Base-by-base conservation (phyloP, 2,113 vertebrate genomes). In the Poeciliopsis turrubarensis region DNA sequence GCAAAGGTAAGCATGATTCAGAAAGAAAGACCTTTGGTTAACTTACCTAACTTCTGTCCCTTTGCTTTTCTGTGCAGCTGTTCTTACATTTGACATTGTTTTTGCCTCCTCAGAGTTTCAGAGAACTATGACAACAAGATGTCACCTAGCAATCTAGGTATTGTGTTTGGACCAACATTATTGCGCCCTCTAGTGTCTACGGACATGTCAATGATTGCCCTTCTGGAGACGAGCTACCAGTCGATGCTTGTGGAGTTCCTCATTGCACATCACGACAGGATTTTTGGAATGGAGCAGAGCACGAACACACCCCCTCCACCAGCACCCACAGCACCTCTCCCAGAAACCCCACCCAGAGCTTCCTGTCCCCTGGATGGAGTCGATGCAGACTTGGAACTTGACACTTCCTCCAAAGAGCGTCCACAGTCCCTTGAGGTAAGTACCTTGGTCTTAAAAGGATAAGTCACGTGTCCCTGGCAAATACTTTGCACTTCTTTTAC, bases 111-210 rank as follows among this genome's bases (percentile, higher is more conserved):
- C 84, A 99, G 97, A 92, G 96, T 98, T 77, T 95, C 97, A 11
- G 91, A 94, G 80, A 93, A 90, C 64, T 88, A 79, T 0, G 95
- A 98, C 78, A 99, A 99, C 93, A 97, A 96, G 91, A 99, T 99
- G 97, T 96, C 95, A 17, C 86, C 96, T 0, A 95, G 95, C 82
- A 99, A 98, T 87, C 75, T 99, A 91, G 97, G 97, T 41, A 99
- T 99, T 4, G 95, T 98, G 10, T 98, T 99, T 41, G 97, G 97
- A 4, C 97, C 97, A 0, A 98, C 97, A 0, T 89, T 99, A 72
- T 70, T 99, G 85, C 95, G 96, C 64, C 95, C 95, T 1, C 92
- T 91, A 0, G 88, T 94, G 0, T 82, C 90, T 0, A 78, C 87
- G 0, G 93, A 96, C 1, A 84, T 92, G 73, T 93, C 97, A 0